Percentiles rank a stretch among this genome's conserved stretches.
phyloP scores from a whole-genome alignment of 1,140 invertebrate genomes.

The Helicoverpa armigera region DNA sequence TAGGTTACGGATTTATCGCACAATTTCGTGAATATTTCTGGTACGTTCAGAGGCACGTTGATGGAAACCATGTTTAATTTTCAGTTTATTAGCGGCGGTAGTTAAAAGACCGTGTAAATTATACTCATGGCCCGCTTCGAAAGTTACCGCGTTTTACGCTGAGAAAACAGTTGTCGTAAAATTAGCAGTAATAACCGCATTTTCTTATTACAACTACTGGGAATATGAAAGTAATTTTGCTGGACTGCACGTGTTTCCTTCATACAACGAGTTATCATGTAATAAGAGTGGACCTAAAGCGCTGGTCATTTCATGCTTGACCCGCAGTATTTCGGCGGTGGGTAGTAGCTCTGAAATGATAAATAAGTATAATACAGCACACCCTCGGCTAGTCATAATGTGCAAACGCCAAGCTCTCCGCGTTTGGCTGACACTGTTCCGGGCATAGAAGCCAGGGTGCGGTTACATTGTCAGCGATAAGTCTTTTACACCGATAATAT shows the following conservation, averaged over 20 bases:
- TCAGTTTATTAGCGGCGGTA: conserved; percentile 17
- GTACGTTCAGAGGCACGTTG: background rate
- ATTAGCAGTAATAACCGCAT: conserved; percentile 17
- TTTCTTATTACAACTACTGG: background rate
- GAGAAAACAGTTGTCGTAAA: conserved; percentile 18
- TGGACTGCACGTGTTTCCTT: background rate
- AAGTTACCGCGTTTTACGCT: conserved; percentile 1
- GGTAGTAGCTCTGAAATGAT: conserved; percentile 44
- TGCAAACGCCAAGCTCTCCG: conserved; percentile 83
- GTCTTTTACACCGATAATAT: background rate
- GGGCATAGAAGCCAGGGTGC: conserved; percentile 54
- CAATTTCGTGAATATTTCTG: background rate
- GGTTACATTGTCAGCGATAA: conserved; percentile 59
- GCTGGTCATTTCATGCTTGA: conserved; percentile 35
- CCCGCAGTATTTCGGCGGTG: conserved; percentile 33
- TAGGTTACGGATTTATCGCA: conserved; percentile 2
- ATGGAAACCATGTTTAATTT: conserved; percentile 19
- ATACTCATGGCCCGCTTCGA: conserved; percentile 8
- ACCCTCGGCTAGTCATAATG: conserved; percentile 79
- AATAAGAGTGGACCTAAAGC: conserved; percentile 7
- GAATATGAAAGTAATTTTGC: background rate
- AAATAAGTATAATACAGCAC: conserved; percentile 59
- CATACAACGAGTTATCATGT: background rate
- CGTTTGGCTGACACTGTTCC: conserved; percentile 82
- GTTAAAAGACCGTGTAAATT: conserved; percentile 10